phyloP scores from a whole-genome alignment of 1,140 invertebrate genomes.

The Bombus waltoni region DNA sequence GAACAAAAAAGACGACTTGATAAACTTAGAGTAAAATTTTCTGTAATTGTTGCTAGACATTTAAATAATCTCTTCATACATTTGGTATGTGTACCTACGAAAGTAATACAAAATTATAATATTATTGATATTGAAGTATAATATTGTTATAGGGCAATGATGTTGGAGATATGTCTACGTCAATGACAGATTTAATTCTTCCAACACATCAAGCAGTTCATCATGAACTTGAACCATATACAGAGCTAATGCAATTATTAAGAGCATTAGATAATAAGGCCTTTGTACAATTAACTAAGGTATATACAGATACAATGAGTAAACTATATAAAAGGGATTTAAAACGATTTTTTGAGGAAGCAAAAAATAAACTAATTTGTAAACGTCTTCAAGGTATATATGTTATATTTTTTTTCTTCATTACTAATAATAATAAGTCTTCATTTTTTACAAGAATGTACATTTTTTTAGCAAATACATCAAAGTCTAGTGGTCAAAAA shows the following conservation, averaged over 20 bases:
- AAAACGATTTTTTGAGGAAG: slow-evolving; percentile 90
- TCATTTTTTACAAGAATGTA: slow-evolving; percentile 10
- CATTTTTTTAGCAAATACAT: slow-evolving; percentile 64
- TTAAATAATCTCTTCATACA: slow-evolving; percentile 97
- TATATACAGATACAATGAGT: slow-evolving; percentile 90
- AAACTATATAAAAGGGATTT: slow-evolving; percentile 94
- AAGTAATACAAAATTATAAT: not conserved
- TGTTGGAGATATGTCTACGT: slow-evolving; percentile 84
- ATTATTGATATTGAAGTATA: not conserved
- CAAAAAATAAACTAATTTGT: slow-evolving; percentile 83
- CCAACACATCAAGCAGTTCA: slow-evolving; percentile 91
- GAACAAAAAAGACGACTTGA: slow-evolving; percentile 94
- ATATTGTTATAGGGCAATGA: slow-evolving; percentile 85
- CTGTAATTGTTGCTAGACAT: slow-evolving; percentile 91
- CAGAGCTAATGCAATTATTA: slow-evolving; percentile 95
- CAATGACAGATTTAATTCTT: slow-evolving; percentile 85
- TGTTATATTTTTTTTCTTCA: not conserved
- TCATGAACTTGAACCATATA: slow-evolving; percentile 91
- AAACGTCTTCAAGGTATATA: slow-evolving; percentile 74
- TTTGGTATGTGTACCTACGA: slow-evolving; percentile 86
- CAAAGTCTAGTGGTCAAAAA: slow-evolving; percentile 75
- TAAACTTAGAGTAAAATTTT: slow-evolving; percentile 93
- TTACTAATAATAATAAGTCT: slow-evolving; percentile 7
- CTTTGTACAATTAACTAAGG: slow-evolving; percentile 90
- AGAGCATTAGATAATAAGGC: slow-evolving; percentile 92